phyloP scores from a whole-genome alignment of 2,888 invertebrate genomes.

The Rosalia funebris region DNA sequence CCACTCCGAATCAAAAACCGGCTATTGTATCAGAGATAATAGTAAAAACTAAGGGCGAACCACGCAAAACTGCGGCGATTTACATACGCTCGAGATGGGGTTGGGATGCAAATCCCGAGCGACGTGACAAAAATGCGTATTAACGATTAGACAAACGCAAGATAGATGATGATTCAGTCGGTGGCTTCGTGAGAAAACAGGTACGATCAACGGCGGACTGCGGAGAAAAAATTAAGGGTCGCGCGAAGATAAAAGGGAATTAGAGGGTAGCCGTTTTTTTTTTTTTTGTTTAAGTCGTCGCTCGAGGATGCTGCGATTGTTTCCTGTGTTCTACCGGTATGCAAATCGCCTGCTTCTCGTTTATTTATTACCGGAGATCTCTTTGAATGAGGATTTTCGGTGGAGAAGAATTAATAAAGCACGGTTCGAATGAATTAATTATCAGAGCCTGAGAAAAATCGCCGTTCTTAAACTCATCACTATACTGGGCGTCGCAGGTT shows the following conservation, averaged over 20 bases:
- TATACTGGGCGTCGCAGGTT: too few relatives aligned
- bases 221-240: constrained; percentile 31
- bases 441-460: too few relatives aligned
- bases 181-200: constrained; percentile 18
- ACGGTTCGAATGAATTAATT: too few relatives aligned
- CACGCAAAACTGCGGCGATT: constrained; percentile 34
- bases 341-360: constrained; percentile 30
- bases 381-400: too few relatives aligned
- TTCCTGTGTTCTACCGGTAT: constrained; percentile 32
- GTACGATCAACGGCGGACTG: too few relatives aligned
- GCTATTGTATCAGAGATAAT: too few relatives aligned
- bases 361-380: too few relatives aligned
- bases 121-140: background rate
- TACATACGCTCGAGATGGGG: constrained; percentile 33
- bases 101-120: background rate
- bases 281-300: constrained; percentile 42
- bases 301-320: constrained; percentile 34
- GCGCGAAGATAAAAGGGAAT: constrained; percentile 38
- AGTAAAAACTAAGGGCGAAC: too few relatives aligned
- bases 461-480: too few relatives aligned
- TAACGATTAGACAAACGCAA: constrained; percentile 37
- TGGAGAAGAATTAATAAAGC: too few relatives aligned
- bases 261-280: constrained; percentile 44
- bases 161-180: constrained; percentile 36
- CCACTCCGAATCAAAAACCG: too few relatives aligned